Evolutionary conservation across 2,113 vertebrate species (phyloP).

Genomic region (Athene cunicularia): DNA sequence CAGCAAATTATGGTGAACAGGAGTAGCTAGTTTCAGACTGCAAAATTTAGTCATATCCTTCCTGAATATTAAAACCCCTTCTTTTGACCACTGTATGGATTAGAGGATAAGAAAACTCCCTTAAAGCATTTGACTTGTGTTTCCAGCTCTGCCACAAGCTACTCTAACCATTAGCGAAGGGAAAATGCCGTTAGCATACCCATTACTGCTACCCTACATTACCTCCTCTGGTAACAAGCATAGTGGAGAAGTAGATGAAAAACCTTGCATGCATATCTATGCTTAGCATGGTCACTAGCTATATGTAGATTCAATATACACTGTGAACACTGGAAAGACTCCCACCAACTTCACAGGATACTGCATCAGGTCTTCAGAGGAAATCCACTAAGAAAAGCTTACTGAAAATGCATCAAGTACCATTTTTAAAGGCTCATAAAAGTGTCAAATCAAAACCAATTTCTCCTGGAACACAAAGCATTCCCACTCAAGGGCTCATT

Average conservation of each 20-base stretch:
- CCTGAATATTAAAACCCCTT: conserved; percentile 48
- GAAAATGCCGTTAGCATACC: conserved; percentile 8
- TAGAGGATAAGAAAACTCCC: background rate
- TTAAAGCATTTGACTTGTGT: conserved; percentile 9
- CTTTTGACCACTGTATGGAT: background rate
- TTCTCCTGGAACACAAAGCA: conserved; percentile 56
- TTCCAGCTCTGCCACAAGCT: conserved; percentile 41
- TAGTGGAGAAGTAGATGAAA: conserved; percentile 4
- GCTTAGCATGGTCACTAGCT: background rate
- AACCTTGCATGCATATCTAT: background rate
- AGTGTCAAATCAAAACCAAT: conserved; percentile 66
- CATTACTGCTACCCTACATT: background rate
- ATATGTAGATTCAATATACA: background rate
- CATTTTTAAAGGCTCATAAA: conserved; percentile 59
- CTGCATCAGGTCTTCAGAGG: conserved; percentile 24
- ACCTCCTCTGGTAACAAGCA: conserved; percentile 13
- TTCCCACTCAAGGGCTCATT: conserved; percentile 49
- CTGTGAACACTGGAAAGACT: background rate
- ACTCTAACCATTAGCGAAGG: background rate
- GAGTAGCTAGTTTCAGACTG: conserved; percentile 14
- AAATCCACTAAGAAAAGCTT: conserved; percentile 28
- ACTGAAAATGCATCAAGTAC: conserved; percentile 31
- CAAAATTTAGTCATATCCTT: background rate
- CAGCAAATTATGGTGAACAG: conserved; percentile 48
- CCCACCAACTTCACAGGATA: conserved; percentile 8